A percentile compares a stretch with the other conserved stretches of the same genome.
These are phyloP conservation scores for Ectobius pallidus DNA, from an alignment of 2,888 invertebrate species.

Conservation along the genomic window DNA sequence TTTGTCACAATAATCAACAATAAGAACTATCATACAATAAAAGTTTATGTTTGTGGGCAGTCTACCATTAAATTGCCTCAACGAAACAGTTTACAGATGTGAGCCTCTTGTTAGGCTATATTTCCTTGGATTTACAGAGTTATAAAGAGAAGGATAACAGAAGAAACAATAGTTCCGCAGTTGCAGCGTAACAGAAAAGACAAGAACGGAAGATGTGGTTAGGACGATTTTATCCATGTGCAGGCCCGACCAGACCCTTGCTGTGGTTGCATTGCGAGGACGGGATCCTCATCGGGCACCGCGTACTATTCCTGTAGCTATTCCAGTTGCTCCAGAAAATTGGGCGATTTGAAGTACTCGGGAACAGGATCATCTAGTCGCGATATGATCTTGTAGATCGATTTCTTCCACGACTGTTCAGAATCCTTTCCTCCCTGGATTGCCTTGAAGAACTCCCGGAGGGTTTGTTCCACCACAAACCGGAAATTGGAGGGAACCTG, in stretches of 20 bases:
- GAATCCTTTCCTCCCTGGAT: conserved; percentile 95
- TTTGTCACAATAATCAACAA: conserved; percentile 16
- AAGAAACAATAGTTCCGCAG: not conserved
- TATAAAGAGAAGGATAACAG: not conserved
- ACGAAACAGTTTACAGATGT: conserved; percentile 44
- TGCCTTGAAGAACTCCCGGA: conserved; percentile 98
- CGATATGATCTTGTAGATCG: conserved; percentile 99
- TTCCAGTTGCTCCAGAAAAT: conserved; percentile 98
- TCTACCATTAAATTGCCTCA: conserved; percentile 33
- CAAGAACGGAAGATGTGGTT: conserved; percentile 21
- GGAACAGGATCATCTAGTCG: conserved; percentile 98
- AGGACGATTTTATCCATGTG: not conserved
- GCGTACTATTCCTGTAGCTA: conserved; percentile 57
- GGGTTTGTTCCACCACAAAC: conserved; percentile 95
- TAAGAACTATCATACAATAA: conserved; percentile 27
- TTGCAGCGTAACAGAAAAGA: conserved; percentile 8
- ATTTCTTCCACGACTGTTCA: conserved; percentile 99
- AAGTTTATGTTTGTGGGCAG: conserved; percentile 17
- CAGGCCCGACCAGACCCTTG: not conserved
- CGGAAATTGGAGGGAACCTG: conserved; percentile 98
- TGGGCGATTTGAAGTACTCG: conserved; percentile 99
- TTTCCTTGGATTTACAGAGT: conserved; percentile 2
- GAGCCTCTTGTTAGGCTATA: not conserved
- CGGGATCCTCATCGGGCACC: not conserved
- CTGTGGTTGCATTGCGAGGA: not conserved